Evolutionary conservation across 2,797 vertebrate genomes (phyloP).

Genomic region (Stomatorhinus walkeri): DNA sequence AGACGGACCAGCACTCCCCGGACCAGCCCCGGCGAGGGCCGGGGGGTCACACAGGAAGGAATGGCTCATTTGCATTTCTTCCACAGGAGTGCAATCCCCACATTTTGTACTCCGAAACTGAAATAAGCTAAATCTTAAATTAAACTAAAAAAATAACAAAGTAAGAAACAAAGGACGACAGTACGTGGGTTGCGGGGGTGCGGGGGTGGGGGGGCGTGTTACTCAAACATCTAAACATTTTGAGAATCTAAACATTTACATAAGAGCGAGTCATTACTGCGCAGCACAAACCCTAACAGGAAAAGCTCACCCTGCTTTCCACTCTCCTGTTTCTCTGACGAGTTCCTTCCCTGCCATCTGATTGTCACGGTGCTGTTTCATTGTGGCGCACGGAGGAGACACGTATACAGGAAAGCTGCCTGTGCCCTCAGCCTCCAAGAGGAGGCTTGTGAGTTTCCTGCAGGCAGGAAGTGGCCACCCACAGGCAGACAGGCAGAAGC

Average conservation of each 20-base stretch:
- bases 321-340: not conserved
- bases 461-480: not conserved
- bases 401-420: not conserved
- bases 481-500: not conserved
- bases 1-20: no score
- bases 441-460: not conserved
- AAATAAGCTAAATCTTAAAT: not conserved
- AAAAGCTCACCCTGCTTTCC: not conserved
- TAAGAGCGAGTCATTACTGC: not conserved
- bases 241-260: slow-evolving; percentile 6
- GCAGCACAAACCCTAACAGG: not conserved
- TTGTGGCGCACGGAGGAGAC: not conserved
- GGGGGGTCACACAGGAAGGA: not conserved
- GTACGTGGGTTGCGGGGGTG: not conserved
- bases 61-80: not conserved
- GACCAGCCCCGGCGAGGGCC: no score
- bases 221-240: not conserved
- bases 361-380: not conserved
- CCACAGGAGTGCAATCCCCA: not conserved
- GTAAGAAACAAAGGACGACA: not conserved
- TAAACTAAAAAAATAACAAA: not conserved
- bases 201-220: not conserved
- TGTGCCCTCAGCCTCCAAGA: not conserved
- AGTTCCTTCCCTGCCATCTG: not conserved
- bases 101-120: not conserved